Conservation (phyloP, 1,140 invertebrate genomes). For the Thaumetopoea pityocampa region DNA sequence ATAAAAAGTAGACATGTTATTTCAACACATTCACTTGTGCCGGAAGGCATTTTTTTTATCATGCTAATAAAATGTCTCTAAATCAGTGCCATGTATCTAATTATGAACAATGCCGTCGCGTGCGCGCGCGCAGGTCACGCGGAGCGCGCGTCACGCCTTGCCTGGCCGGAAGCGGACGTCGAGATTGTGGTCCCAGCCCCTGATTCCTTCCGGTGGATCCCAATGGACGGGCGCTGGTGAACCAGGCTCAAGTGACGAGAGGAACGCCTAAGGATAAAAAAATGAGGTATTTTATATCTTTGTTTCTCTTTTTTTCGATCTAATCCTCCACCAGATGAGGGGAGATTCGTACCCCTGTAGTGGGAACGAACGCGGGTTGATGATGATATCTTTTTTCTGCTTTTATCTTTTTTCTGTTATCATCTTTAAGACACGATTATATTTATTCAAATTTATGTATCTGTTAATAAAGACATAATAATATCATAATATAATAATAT, state of each 20-base stretch:
- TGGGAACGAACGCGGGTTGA: too few species aligned
- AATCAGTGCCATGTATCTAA: slow-evolving; percentile 31
- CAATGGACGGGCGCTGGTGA: slow-evolving; percentile 31
- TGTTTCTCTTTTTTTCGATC: too few species aligned
- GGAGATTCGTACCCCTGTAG: too few species aligned
- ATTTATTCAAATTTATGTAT: too few species aligned
- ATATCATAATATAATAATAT: too few species aligned
- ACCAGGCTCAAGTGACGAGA: slow-evolving; percentile 23
- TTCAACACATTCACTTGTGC: slow-evolving; percentile 5
- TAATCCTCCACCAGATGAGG: too few species aligned
- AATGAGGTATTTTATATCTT: slow-evolving; percentile 24
- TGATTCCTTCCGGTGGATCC: slow-evolving; percentile 68
- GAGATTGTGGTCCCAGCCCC: slow-evolving; percentile 63
- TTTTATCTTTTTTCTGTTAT: too few species aligned
- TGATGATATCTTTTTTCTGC: too few species aligned
- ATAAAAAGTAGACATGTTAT: neutral
- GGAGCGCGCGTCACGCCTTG: slow-evolving; percentile 46
- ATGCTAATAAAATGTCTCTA: neutral
- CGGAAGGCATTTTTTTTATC: slow-evolving; percentile 9
- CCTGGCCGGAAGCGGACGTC: slow-evolving; percentile 61
- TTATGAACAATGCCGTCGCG: slow-evolving; percentile 31
- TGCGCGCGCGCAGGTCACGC: slow-evolving; percentile 56
- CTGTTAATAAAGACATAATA: too few species aligned
- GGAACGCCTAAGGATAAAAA: too few species aligned
- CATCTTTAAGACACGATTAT: too few species aligned